A percentile compares a stretch with the other conserved stretches of the same genome.
Conservation (phyloP, 2,888 invertebrate genomes). For the Cosmorhoe ocellata region DNA sequence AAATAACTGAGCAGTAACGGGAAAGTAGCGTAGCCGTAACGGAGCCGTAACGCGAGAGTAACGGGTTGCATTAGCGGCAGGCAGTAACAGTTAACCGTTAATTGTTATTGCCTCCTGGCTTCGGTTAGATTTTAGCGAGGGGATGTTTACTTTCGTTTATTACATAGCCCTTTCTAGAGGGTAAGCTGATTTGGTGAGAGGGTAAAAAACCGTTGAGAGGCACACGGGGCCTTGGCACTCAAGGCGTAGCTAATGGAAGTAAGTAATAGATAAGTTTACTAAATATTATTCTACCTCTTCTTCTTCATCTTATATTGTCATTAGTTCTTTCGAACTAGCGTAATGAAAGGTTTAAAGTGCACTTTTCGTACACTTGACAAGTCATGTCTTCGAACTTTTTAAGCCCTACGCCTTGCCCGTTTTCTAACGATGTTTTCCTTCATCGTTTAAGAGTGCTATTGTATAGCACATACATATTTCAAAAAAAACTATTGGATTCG, state of each 20-base stretch:
- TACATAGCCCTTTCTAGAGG: constrained; percentile 18
- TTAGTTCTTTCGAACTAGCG: too few species aligned
- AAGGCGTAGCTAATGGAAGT: constrained; percentile 10
- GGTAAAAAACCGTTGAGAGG: constrained; percentile 6
- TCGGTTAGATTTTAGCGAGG: constrained; percentile 32
- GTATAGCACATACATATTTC: too few species aligned
- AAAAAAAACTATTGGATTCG: too few species aligned
- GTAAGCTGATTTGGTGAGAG: constrained; percentile 1
- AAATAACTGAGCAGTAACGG: constrained; percentile 34
- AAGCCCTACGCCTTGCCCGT: too few species aligned
- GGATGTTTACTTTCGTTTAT: constrained; percentile 26
- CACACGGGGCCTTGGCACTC: constrained; percentile 9
- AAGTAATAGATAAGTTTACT: neutral
- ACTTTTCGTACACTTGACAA: too few species aligned
- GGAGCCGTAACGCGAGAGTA: constrained; percentile 43
- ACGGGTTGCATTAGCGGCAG: constrained; percentile 64
- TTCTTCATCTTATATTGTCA: too few species aligned
- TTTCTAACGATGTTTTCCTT: too few species aligned
- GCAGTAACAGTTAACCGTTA: constrained; percentile 67
- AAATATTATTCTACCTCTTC: too few species aligned
- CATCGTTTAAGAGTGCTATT: too few species aligned
- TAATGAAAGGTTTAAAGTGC: too few species aligned
- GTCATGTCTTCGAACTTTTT: too few species aligned
- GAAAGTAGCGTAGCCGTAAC: constrained; percentile 31
- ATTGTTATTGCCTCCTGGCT: constrained; percentile 62